Evolutionary conservation across 2,888 invertebrate species (phyloP).

Genomic region (Crematogaster levior): DNA sequence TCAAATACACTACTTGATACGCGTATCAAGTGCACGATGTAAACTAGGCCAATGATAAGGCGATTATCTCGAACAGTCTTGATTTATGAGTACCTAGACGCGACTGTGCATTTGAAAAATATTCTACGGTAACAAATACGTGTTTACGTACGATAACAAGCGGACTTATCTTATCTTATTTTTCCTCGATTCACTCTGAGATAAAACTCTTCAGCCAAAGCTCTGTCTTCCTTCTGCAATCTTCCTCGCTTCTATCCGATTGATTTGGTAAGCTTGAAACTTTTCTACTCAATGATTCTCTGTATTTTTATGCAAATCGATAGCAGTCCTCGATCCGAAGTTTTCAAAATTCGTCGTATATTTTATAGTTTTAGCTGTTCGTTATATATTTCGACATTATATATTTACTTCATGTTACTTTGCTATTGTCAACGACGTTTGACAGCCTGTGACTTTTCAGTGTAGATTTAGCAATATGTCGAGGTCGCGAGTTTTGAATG

Average conservation of each 20-base stretch:
- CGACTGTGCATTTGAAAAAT: neutral
- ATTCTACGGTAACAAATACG: neutral
- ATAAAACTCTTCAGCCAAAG: neutral
- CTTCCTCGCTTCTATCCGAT: neutral
- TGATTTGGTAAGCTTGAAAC: constrained; percentile 3
- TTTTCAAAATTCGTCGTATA: neutral
- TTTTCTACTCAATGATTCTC: neutral
- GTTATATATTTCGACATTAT: neutral
- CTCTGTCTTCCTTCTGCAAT: neutral
- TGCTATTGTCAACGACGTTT: too few species aligned
- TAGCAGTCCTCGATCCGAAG: neutral
- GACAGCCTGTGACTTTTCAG: neutral
- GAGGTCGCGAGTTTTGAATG: neutral
- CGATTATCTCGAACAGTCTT: neutral
- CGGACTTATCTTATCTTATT: constrained; percentile 34
- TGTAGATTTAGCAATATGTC: constrained; percentile 1
- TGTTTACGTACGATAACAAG: neutral
- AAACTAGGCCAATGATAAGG: too few species aligned
- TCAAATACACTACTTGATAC: too few species aligned
- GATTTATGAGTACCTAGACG: neutral
- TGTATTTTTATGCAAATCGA: neutral
- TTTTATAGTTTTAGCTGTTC: neutral
- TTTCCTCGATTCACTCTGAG: neutral
- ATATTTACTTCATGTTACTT: neutral
- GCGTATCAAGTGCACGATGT: too few species aligned